Conservation (phyloP, 37 sponge, comb jelly and placozoan species). For the Corticium candelabrum region DNA sequence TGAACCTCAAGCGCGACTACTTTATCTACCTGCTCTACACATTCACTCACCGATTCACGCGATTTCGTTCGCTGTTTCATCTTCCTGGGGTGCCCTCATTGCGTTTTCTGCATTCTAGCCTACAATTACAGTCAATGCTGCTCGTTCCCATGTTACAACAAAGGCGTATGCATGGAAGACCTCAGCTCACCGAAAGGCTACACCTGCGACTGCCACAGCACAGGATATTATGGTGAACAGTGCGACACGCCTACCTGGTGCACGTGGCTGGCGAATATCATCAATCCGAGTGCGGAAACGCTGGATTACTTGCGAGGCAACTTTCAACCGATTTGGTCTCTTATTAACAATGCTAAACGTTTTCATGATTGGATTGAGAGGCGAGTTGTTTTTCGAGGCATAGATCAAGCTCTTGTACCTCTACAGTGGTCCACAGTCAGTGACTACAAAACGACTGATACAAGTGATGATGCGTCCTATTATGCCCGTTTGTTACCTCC, state of each 20-base stretch:
- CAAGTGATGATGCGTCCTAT: slow-evolving; percentile 11
- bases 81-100: too few species aligned
- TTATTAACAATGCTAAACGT: not conserved
- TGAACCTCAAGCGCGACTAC: too few species aligned
- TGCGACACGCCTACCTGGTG: not conserved
- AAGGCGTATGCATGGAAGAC: not conserved
- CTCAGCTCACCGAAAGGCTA: not conserved
- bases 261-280: not conserved
- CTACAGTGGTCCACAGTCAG: not conserved
- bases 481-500: slow-evolving; percentile 18
- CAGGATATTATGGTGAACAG: not conserved
- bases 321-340: not conserved
- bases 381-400: not conserved
- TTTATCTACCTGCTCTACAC: too few species aligned
- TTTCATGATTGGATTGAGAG: not conserved
- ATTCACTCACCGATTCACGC: too few species aligned
- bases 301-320: not conserved
- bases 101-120: not conserved
- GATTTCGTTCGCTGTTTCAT: too few species aligned
- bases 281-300: not conserved
- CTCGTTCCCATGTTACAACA: not conserved
- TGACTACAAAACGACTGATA: slow-evolving; percentile 1
- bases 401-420: not conserved
- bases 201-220: not conserved
- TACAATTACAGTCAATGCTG: not conserved